A percentile compares a stretch with the other conserved stretches of the same genome.
Evolutionary conservation across 2,888 invertebrate genomes (phyloP).

Genomic region (Andrena haemorrhoa): DNA sequence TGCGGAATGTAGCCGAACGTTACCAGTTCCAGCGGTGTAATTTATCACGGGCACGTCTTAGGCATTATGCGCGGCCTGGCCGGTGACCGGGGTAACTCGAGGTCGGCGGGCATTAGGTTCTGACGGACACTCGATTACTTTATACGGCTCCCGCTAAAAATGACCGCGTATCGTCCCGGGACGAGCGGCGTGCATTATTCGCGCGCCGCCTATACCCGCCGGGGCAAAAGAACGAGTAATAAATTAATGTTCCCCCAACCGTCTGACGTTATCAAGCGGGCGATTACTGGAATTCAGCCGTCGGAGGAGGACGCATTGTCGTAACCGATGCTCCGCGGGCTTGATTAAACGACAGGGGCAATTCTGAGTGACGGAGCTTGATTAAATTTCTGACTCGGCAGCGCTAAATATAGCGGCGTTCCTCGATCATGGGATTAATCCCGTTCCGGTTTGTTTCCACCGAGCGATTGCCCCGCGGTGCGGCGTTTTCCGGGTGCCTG

Average conservation of each 20-base stretch:
- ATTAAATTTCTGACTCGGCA: conserved; percentile 49
- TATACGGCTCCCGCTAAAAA: conserved; percentile 56
- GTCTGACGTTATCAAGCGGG: conserved; percentile 15
- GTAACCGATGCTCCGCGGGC: conserved; percentile 21
- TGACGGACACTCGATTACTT: conserved; percentile 72
- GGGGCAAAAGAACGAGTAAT: not conserved
- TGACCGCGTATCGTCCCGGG: conserved; percentile 42
- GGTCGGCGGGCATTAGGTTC: conserved; percentile 64
- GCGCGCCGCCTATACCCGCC: not conserved
- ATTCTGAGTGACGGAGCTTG: conserved; percentile 48
- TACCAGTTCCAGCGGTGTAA: conserved; percentile 49
- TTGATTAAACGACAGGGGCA: conserved; percentile 40
- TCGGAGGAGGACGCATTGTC: conserved; percentile 4
- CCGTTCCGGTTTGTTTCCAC: conserved; percentile 36
- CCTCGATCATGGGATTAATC: conserved; percentile 30
- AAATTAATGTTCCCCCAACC: conserved; percentile 30
- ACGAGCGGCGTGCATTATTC: not conserved
- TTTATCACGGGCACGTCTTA: conserved; percentile 70
- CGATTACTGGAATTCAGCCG: not conserved
- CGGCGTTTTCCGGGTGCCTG: not conserved
- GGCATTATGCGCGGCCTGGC: conserved; percentile 63
- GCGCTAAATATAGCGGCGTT: conserved; percentile 25
- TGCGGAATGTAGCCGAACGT: conserved; percentile 48
- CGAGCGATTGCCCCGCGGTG: not conserved
- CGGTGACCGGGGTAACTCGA: conserved; percentile 52